Conservation (phyloP, 2,797 vertebrate species). For the Fratercula arctica region DNA sequence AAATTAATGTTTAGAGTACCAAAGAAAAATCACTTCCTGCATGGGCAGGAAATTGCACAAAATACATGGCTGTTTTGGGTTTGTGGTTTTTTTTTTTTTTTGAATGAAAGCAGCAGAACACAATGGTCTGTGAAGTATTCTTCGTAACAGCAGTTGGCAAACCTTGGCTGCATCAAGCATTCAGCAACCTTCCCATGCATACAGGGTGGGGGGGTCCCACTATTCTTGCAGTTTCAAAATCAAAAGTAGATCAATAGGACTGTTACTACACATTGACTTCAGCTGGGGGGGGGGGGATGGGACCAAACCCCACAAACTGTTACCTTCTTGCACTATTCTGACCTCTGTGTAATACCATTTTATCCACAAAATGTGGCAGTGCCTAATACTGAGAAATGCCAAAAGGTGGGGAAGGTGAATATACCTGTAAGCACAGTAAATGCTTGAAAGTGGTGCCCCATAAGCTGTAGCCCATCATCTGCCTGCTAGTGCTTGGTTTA, state of each 20-base stretch:
- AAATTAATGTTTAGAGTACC: not conserved
- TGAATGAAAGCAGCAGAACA: not conserved
- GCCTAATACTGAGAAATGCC: not conserved
- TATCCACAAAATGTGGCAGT: not conserved
- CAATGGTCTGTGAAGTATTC: not conserved
- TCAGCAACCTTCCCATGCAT: conserved; percentile 23
- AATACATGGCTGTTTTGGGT: not conserved
- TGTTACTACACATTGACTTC: not conserved
- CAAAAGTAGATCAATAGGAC: not conserved
- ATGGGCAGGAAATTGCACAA: not conserved
- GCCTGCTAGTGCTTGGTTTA: not conserved
- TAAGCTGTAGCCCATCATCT: not conserved
- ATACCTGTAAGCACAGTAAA: not conserved
- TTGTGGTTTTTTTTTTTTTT: not conserved
- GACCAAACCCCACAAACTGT: not conserved
- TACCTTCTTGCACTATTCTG: not conserved
- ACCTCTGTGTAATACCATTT: not conserved
- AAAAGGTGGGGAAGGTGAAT: not conserved
- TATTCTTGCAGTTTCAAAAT: not conserved
- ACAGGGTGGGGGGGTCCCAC: not conserved
- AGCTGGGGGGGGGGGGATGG: not conserved
- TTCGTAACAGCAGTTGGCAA: conserved; percentile 27
- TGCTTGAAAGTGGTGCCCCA: not conserved
- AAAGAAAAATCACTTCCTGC: not conserved
- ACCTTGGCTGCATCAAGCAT: not conserved